A percentile compares a stretch with the other conserved stretches of the same genome.
Conservation (phyloP, 2,113 vertebrate genomes). For the Cololabis saira region DNA sequence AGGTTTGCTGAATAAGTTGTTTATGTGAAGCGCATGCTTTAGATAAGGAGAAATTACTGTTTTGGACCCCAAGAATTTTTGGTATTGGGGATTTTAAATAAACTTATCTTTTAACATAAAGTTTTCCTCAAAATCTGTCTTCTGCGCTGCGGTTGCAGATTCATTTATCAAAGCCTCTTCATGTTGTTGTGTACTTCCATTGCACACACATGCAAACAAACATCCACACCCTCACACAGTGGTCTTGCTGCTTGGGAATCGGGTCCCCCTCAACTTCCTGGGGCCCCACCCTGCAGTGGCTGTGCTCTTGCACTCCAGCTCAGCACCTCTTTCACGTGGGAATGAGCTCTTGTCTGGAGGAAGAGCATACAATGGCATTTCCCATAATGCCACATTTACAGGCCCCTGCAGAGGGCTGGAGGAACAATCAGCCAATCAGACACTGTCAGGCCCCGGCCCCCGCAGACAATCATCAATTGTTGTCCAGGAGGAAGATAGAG, state of each 20-base stretch:
- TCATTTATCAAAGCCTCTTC: background rate
- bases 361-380: constrained; percentile 98
- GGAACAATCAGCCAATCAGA: constrained; percentile 98
- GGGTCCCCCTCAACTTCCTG: constrained; percentile 76
- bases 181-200: background rate
- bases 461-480: constrained; percentile 94
- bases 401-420: constrained; percentile 85
- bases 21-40: background rate
- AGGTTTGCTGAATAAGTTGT: background rate
- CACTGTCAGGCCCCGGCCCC: constrained; percentile 89
- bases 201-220: constrained; percentile 55
- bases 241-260: constrained; percentile 86
- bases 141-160: too few species aligned
- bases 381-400: constrained; percentile 91
- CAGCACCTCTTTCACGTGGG: constrained; percentile 97
- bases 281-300: constrained; percentile 82
- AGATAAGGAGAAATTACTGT: too few species aligned
- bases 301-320: constrained; percentile 85
- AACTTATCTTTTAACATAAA: too few species aligned
- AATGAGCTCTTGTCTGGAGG: constrained; percentile 93
- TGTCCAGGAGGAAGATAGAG: constrained; percentile 82
- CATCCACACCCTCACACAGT: constrained; percentile 36
- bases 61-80: too few species aligned
- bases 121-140: too few species aligned
- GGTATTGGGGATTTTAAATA: too few species aligned